Evolutionary conservation across 2,797 vertebrate species (phyloP), one percentile per base, ranked within the genome.

Genomic region (Galago senegalensis): DNA sequence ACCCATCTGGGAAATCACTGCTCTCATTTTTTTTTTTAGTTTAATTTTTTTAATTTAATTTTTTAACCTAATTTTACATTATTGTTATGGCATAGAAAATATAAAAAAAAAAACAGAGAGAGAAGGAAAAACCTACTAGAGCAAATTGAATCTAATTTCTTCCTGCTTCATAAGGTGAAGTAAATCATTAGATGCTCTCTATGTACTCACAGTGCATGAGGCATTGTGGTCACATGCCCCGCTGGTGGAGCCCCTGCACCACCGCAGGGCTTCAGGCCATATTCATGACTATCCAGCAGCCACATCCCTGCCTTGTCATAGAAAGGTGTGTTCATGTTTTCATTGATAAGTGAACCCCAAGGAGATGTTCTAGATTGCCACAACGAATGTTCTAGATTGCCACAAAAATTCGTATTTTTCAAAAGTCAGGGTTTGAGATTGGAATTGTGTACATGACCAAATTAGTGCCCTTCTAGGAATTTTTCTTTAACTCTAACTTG

Each of bases 211-310:
- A 1, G n/a, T 16, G 40, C 2, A 0, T 5, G 53, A 18, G 31
- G 25, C 12, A 0, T 21, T 58, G 2, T 7, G 12, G 23, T 49
- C 63, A 0, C 23, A 3, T 0, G 0, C 16, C 14, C 5, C 61
- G 43, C 2, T 5, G 37, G 11, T 2, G 0, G 46, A 2, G 3
- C 53, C 53, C 9, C 27, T 81, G 5, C 0, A 1, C 20, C 34
- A 5, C 17, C 0, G 1, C 1, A 4, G 20, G 21, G 2, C 29
- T 40, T 11, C 29, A 6, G 67, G 75, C 63, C 20, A 0, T 10
- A 1, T 12, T 60, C 27, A 31, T 34, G 31, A 23, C 58, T 13
- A n/a, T 10, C 70, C 14, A 23, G 93, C 43, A 23, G 14, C 49
- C 16, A 7, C 16, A 7, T 27, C 25, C 89, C 34, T 81, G 37